Conservation (phyloP, 1,140 invertebrate genomes). For the Drosophila burlai region DNA sequence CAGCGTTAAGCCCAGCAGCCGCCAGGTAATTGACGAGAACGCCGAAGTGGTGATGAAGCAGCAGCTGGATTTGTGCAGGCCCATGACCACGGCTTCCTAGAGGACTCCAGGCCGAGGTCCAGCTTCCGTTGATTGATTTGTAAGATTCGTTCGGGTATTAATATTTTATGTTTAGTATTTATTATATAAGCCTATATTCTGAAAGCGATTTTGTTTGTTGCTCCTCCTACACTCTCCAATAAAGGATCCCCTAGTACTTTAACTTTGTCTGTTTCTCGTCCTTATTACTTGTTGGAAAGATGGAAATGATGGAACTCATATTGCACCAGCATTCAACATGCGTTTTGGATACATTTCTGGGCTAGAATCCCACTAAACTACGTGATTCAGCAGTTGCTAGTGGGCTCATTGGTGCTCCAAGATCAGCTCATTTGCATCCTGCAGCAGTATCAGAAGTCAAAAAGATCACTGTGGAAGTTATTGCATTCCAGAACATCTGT, state of each 20-base stretch:
- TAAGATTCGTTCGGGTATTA: slow-evolving; percentile 52
- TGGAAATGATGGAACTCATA: background rate
- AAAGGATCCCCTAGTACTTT: slow-evolving; percentile 28
- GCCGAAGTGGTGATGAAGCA: slow-evolving; percentile 30
- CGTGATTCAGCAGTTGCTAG: slow-evolving; percentile 48
- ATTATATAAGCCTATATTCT: slow-evolving; percentile 36
- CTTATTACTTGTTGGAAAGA: background rate
- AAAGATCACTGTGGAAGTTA: too few species aligned
- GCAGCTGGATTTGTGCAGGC: slow-evolving; percentile 24
- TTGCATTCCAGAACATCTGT: too few species aligned
- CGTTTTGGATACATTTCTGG: background rate
- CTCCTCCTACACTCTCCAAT: slow-evolving; percentile 20
- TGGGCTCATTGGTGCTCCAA: slow-evolving; percentile 10
- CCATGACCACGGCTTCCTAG: slow-evolving; percentile 37
- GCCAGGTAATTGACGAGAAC: slow-evolving; percentile 32
- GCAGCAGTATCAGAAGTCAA: too few species aligned
- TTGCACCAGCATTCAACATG: too few species aligned
- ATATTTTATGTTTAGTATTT: slow-evolving; percentile 36
- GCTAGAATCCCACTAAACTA: slow-evolving; percentile 25
- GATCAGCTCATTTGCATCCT: slow-evolving; percentile 22
- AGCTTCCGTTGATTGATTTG: slow-evolving; percentile 40
- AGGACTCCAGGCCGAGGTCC: background rate
- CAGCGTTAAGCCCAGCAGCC: slow-evolving; percentile 50
- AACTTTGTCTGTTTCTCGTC: too few species aligned
- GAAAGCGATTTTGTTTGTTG: slow-evolving; percentile 31